These are phyloP conservation scores for Noctua fimbriata DNA, from an alignment of 2,888 invertebrate genomes.

Conservation along the genomic window DNA sequence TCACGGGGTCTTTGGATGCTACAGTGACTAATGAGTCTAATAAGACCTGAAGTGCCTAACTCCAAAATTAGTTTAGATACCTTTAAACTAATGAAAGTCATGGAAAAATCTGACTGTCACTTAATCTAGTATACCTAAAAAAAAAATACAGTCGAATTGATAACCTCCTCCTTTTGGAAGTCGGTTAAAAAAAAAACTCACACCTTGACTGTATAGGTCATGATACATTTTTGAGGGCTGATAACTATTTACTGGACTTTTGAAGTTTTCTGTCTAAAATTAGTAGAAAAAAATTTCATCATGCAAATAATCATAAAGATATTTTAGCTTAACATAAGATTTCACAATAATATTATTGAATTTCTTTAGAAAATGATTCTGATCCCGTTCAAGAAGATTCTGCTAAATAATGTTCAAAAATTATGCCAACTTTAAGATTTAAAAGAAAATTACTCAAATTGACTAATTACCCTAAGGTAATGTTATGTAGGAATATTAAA, in stretches of 20 bases:
- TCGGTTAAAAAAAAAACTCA: not conserved
- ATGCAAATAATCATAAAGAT: not conserved
- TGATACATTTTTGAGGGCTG: not conserved
- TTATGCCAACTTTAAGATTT: not conserved
- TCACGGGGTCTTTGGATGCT: not conserved
- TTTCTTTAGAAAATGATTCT: slow-evolving; percentile 12
- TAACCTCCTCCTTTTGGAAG: too few relatives aligned
- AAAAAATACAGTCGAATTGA: too few relatives aligned
- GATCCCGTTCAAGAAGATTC: not conserved
- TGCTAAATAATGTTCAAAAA: not conserved
- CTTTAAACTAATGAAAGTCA: not conserved
- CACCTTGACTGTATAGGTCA: not conserved
- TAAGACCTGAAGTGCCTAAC: not conserved
- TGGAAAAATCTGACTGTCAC: not conserved
- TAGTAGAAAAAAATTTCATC: not conserved
- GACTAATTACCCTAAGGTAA: slow-evolving; percentile 17
- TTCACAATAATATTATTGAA: slow-evolving; percentile 22
- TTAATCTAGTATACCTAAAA: not conserved
- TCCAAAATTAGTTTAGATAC: not conserved
- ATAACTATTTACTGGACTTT: not conserved
- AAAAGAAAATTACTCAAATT: not conserved
- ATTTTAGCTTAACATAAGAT: slow-evolving; percentile 4
- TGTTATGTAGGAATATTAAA: not conserved
- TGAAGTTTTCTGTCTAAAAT: not conserved
- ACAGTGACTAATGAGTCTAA: not conserved